Evolutionary conservation across 2,113 vertebrate genomes (phyloP).

Genomic region (Helogale parvula): DNA sequence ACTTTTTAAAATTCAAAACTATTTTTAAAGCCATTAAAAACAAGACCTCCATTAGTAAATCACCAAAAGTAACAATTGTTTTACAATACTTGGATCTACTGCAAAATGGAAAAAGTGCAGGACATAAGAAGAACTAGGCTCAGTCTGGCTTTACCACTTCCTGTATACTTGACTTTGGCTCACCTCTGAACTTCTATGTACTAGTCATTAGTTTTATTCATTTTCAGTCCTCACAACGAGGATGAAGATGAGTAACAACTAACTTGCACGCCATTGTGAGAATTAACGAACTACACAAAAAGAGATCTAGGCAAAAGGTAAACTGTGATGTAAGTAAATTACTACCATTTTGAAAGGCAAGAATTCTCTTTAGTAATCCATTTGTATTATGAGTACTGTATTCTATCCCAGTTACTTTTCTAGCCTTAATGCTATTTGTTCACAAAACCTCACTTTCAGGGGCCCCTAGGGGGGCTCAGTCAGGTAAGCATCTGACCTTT

Average conservation of each 20-base stretch:
- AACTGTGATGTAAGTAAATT: neutral
- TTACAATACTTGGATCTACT: neutral
- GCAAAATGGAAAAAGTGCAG: neutral
- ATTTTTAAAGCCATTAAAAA: constrained; percentile 57
- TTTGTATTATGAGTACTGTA: neutral
- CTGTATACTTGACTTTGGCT: neutral
- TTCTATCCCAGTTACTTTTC: neutral
- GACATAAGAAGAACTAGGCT: neutral
- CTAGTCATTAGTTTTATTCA: neutral
- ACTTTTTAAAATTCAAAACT: constrained; percentile 12
- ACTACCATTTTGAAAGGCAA: neutral
- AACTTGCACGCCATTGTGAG: neutral
- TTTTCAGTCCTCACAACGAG: constrained; percentile 18
- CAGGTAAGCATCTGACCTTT: too few relatives aligned
- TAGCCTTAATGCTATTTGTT: neutral
- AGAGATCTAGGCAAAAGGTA: neutral
- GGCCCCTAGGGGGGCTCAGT: too few relatives aligned
- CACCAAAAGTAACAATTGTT: constrained; percentile 13
- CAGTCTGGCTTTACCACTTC: constrained; percentile 12
- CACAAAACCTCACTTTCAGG: too few relatives aligned
- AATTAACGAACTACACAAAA: neutral
- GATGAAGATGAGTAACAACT: neutral
- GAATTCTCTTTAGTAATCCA: constrained; percentile 35
- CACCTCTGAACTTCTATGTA: neutral
- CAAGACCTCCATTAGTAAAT: neutral